Conservation (phyloP, 2,113 vertebrate genomes). For the Canis aureus region DNA sequence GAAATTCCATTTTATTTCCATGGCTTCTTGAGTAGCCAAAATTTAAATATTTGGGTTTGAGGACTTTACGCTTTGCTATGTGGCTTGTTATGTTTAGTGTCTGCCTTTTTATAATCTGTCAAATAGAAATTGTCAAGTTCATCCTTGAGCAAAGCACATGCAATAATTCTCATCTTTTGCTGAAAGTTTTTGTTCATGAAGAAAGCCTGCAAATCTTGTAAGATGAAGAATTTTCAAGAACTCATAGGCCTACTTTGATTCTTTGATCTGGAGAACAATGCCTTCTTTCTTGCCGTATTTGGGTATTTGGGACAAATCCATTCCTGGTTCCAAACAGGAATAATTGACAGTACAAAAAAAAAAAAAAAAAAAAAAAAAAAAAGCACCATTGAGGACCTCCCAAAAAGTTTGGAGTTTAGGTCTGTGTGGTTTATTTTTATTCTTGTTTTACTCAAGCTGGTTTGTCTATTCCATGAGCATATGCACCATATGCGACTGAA, state of each 20-base stretch:
- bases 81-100: constrained; percentile 15
- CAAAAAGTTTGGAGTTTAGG: constrained; percentile 68
- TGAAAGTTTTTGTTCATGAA: not conserved
- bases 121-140: constrained; percentile 39
- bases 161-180: constrained; percentile 12
- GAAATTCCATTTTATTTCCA: constrained; percentile 61
- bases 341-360: not conserved
- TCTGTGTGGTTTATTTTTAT: constrained; percentile 78
- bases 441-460: constrained; percentile 75
- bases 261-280: constrained; percentile 67
- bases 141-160: not conserved
- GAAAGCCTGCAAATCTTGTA: constrained; percentile 13
- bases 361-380: not conserved
- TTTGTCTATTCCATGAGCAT: constrained; percentile 64
- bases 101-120: constrained; percentile 60
- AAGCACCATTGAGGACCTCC: constrained; percentile 68
- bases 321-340: constrained; percentile 55
- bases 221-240: constrained; percentile 39
- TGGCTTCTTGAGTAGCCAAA: constrained; percentile 71
- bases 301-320: constrained; percentile 31
- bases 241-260: not conserved
- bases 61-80: constrained; percentile 37
- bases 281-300: constrained; percentile 52
- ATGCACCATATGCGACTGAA: constrained; percentile 55
- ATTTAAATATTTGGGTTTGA: constrained; percentile 73